phyloP scores from a whole-genome alignment of 2,888 invertebrate genomes.

The Mimas tiliae region DNA sequence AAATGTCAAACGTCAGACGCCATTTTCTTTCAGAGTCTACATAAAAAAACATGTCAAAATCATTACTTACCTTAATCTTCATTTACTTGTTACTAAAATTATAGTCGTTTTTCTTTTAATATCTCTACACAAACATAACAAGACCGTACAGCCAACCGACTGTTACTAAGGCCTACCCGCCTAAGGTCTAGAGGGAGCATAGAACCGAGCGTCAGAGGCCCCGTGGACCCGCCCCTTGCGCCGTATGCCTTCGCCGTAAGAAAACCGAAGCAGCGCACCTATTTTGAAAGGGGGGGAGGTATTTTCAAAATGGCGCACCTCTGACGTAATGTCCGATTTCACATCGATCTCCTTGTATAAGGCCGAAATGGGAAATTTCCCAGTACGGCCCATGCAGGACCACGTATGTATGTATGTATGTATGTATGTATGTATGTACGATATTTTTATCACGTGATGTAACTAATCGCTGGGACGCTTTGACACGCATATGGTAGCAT shows the following conservation, averaged over 20 bases:
- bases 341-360: constrained; percentile 11
- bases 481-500: constrained; percentile 7
- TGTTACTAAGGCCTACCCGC: constrained; percentile 14
- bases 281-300: constrained; percentile 25
- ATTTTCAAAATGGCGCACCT: constrained; percentile 73
- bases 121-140: not conserved
- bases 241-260: constrained; percentile 5
- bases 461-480: constrained; percentile 6
- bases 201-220: constrained; percentile 6
- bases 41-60: no score
- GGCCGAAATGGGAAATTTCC: constrained; percentile 8
- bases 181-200: constrained; percentile 10
- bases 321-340: constrained; percentile 38
- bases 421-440: no score
- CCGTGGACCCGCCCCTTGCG: constrained; percentile 19
- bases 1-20: no score
- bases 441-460: constrained; percentile 21
- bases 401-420: no score
- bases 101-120: not conserved
- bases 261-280: constrained; percentile 23
- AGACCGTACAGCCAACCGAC: not conserved
- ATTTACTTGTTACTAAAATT: no score
- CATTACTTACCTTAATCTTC: no score
- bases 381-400: not conserved
- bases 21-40: no score